Conservation (phyloP, 2,888 invertebrate genomes). For the Glyphotaelius pellucidus region DNA sequence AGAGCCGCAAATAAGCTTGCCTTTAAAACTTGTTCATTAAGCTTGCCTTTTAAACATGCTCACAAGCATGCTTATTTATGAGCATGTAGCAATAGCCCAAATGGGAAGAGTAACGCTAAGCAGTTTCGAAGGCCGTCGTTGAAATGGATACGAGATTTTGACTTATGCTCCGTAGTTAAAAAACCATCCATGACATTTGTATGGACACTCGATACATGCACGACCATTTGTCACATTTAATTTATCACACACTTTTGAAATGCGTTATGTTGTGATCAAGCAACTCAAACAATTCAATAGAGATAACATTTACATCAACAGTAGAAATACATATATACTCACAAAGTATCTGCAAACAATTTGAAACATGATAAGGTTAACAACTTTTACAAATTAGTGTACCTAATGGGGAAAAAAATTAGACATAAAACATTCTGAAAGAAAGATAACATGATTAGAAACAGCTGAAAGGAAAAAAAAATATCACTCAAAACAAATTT, state of each 20-base stretch:
- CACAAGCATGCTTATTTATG: too few species aligned
- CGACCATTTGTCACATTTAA: neutral
- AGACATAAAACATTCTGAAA: neutral
- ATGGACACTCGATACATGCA: neutral
- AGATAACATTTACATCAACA: neutral
- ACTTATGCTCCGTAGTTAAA: neutral
- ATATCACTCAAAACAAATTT: neutral
- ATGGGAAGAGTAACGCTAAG: neutral
- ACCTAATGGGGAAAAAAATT: neutral
- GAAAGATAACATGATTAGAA: neutral
- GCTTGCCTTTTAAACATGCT: too few species aligned
- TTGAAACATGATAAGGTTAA: constrained; percentile 2
- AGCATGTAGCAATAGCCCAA: too few species aligned
- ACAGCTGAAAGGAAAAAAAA: neutral
- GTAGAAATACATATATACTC: neutral
- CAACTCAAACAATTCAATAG: neutral
- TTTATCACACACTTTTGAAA: neutral
- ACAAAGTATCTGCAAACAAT: neutral
- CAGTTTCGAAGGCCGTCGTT: neutral
- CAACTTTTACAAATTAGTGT: neutral
- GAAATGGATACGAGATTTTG: neutral
- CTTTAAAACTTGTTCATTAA: too few species aligned
- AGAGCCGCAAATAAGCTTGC: too few species aligned
- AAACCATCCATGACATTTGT: neutral
- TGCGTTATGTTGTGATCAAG: neutral